A percentile compares a stretch with the other conserved stretches of the same genome.
These are phyloP conservation scores for Hippocampus abdominalis DNA, from an alignment of 2,113 vertebrate species.

Conservation along the genomic window DNA sequence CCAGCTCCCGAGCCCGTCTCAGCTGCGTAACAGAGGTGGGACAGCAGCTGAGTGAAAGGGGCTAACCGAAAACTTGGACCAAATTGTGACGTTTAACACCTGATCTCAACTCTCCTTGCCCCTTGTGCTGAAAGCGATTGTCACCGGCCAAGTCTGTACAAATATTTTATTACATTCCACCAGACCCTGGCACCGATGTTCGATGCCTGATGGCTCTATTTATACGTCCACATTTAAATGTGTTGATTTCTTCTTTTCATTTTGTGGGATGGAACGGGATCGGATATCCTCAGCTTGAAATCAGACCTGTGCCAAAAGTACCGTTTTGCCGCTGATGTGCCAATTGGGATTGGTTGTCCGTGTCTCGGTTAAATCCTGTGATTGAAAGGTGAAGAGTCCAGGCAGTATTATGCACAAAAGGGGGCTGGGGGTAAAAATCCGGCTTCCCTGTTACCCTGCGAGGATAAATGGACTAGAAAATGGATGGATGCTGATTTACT, in stretches of 20 bases:
- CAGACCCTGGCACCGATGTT: neutral
- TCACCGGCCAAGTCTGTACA: neutral
- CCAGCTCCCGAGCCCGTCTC: neutral
- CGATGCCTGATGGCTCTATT: neutral
- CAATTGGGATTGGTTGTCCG: neutral
- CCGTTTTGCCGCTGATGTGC: neutral
- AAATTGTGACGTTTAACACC: neutral
- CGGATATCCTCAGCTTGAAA: neutral
- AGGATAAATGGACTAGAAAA: neutral
- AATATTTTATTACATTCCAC: neutral
- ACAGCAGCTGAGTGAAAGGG: neutral
- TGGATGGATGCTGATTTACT: neutral
- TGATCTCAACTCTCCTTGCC: neutral
- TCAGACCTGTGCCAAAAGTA: neutral
- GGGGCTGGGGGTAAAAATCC: neutral
- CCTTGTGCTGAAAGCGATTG: neutral
- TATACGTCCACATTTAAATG: neutral
- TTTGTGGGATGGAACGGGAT: neutral
- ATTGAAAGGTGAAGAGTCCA: neutral
- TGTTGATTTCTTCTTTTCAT: neutral
- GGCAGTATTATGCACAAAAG: neutral
- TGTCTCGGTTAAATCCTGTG: neutral
- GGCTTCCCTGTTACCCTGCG: neutral
- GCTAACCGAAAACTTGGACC: too few species aligned
- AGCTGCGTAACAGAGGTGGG: neutral